Base-by-base conservation (phyloP, 2,797 vertebrate species). In the Tinamus major region DNA sequence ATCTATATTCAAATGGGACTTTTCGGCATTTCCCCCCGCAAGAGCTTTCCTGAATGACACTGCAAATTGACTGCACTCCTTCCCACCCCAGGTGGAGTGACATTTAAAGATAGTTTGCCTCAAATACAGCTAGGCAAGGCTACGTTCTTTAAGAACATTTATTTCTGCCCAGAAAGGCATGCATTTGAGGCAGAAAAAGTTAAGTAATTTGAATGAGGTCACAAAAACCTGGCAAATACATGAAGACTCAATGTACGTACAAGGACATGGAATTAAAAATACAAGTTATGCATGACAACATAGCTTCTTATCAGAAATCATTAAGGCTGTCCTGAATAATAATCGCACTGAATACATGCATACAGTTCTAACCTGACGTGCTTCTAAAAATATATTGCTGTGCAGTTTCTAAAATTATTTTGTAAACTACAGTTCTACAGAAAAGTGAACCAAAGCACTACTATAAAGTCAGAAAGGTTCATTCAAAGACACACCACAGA, bases 211-310 rank as follows among this genome's bases (percentile, higher is more conserved):
- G 31, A 79, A 35, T 7, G 46, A 79, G 39, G 31, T 55, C 27
- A 62, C 33, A 72, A 62, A 69, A 67, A 76, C 2, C 2, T 41
- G 23, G 35, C 46, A 31, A 48, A 69, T 26, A 58, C 44, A 61
- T 16, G 77, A 63, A 68, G 9, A 19, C 31, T 9, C 39, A 88
- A 24, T 1, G 5, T 17, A 33, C 4, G 61, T 41, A 27, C 13
- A 68, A 53, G n/a, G 2, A 65, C 1, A 1, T 0, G 0, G 20
- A 78, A 10, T 42, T 17, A 35, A 39, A 65, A 70, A 59, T 3
- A 41, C 10, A 35, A 55, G 69, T 55, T 3, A 46, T 0, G 10
- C 33, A 12, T 4, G 7, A 33, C 16, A 58, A 48, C 1, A 1
- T 9, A 41, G 12, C 35, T 74, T 74, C 29, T 37, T 39, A 8